Percentiles rank a stretch among this genome's conserved stretches.
Conservation (phyloP, 2,888 invertebrate species). For the Sipha maydis region DNA sequence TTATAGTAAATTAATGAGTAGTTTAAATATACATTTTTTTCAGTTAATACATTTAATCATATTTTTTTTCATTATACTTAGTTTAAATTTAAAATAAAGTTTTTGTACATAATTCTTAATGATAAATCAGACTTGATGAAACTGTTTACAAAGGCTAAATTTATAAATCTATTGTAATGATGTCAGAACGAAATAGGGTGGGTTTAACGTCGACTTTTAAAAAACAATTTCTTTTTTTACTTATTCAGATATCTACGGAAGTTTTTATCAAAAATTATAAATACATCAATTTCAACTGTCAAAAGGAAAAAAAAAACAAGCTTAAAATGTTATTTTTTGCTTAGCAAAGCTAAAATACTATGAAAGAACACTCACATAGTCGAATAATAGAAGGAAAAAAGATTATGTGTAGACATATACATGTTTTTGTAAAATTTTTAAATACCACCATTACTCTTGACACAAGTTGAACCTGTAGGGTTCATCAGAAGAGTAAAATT, state of each 20-base stretch:
- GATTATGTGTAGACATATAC: neutral
- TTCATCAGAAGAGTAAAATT: neutral
- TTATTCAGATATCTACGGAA: constrained; percentile 1
- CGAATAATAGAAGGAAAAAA: constrained; percentile 10
- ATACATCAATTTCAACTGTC: constrained; percentile 20
- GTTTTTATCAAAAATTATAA: constrained; percentile 30
- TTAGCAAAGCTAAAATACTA: neutral
- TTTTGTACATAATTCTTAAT: neutral
- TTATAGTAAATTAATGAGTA: no score
- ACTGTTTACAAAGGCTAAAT: neutral
- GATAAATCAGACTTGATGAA: neutral
- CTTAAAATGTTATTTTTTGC: neutral
- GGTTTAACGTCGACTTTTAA: neutral
- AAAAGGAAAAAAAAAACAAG: neutral
- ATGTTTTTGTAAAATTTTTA: constrained; percentile 17
- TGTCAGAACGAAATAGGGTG: neutral
- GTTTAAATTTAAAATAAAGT: neutral
- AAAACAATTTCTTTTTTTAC: neutral
- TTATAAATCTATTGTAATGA: neutral
- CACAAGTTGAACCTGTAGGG: constrained; percentile 24
- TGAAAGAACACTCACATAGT: neutral
- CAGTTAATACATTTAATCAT: no score
- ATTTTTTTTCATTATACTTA: neutral
- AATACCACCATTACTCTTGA: constrained; percentile 10
- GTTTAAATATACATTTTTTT: no score